Percentiles rank a stretch among this genome's conserved stretches.
These are phyloP conservation scores for Anthonomus grandis DNA, from an alignment of 1,140 invertebrate genomes.

Conservation along the genomic window DNA sequence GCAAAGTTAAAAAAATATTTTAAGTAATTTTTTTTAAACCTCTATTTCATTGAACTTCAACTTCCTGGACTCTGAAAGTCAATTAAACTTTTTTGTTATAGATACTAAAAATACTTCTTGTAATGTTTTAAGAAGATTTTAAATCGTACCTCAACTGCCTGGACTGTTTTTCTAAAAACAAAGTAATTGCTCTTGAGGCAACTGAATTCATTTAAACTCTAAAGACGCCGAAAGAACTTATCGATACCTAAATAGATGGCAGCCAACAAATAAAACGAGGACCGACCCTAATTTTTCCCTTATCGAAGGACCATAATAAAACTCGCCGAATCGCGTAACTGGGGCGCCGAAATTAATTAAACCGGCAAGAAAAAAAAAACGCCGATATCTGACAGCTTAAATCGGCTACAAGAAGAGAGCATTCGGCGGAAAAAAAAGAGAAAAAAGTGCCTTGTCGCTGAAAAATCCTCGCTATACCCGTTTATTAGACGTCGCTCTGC, in stretches of 20 bases:
- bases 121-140: neutral
- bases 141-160: neutral
- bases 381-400: constrained; percentile 24
- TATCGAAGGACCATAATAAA: constrained; percentile 21
- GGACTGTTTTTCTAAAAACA: neutral
- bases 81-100: neutral
- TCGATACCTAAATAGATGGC: constrained; percentile 14
- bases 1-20: too few relatives aligned
- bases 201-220: neutral
- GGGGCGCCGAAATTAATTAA: constrained; percentile 26
- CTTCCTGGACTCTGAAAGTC: neutral
- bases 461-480: constrained; percentile 21
- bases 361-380: constrained; percentile 18
- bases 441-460: constrained; percentile 22
- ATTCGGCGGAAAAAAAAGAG: too few relatives aligned
- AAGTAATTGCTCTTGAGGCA: too few relatives aligned
- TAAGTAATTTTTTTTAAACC: too few relatives aligned
- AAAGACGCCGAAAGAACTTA: neutral
- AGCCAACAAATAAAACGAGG: constrained; percentile 14
- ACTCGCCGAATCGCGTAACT: constrained; percentile 18
- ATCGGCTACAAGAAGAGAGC: constrained; percentile 20
- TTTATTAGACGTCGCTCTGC: constrained; percentile 21
- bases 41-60: neutral
- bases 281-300: constrained; percentile 19
- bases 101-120: neutral